Evolutionary conservation across 2,797 vertebrate genomes (phyloP).

Genomic region (Neosilurus mollespiculum): DNA sequence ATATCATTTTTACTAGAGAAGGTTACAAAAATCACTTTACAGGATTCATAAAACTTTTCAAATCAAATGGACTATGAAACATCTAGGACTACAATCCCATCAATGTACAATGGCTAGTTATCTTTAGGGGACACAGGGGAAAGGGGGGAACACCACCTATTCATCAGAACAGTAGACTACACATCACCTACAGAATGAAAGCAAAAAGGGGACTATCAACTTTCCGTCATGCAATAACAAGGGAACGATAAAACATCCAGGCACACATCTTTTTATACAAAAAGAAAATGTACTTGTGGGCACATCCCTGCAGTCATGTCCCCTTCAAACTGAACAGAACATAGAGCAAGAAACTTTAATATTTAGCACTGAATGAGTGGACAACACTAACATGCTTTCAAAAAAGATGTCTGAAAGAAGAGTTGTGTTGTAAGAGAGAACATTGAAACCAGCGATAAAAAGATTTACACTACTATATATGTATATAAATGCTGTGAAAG

Average conservation of each 20-base stretch:
- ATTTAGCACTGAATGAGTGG: constrained; percentile 77
- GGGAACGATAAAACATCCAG: constrained; percentile 85
- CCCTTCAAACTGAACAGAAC: constrained; percentile 76
- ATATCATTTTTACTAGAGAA: constrained; percentile 99
- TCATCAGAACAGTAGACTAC: constrained; percentile 91
- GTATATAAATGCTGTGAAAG: constrained; percentile 33
- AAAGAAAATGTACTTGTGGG: constrained; percentile 42
- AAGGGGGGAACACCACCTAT: constrained; percentile 81
- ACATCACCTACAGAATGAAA: constrained; percentile 89
- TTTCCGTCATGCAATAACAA: constrained; percentile 97
- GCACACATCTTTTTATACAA: constrained; percentile 54
- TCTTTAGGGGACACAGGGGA: constrained; percentile 51
- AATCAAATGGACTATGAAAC: constrained; percentile 77
- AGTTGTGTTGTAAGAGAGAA: constrained; percentile 53
- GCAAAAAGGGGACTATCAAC: constrained; percentile 74
- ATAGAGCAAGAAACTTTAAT: constrained; percentile 73
- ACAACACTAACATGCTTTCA: constrained; percentile 78
- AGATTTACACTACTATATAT: constrained; percentile 21
- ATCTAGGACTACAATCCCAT: constrained; percentile 80
- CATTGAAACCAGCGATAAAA: constrained; percentile 42
- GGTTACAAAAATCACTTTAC: constrained; percentile 96
- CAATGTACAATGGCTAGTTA: constrained; percentile 77
- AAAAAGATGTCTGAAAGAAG: constrained; percentile 50
- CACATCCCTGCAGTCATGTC: constrained; percentile 66
- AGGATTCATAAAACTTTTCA: constrained; percentile 79